phyloP scores from a whole-genome alignment of 2,113 vertebrate species.

The Chaetorhynchus papuensis region DNA sequence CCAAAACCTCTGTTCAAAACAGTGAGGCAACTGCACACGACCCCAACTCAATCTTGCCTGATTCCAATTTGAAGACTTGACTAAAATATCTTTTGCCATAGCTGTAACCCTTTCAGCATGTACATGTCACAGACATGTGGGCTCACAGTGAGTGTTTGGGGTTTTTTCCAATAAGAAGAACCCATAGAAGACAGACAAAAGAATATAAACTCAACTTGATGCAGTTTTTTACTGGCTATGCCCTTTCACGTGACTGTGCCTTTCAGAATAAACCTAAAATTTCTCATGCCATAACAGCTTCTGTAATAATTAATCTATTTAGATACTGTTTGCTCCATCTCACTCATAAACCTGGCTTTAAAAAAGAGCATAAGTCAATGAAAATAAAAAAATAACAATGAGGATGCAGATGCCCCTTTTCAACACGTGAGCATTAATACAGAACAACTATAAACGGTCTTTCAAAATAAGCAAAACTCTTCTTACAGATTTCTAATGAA shows the following conservation, averaged over 20 bases:
- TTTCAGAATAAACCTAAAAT: neutral
- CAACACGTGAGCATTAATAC: neutral
- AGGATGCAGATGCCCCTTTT: neutral
- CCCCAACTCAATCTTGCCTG: neutral
- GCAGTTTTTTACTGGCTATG: neutral
- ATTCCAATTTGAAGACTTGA: neutral
- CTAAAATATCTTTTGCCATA: neutral
- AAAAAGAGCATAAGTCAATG: neutral
- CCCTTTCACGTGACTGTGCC: neutral
- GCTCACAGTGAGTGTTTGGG: neutral
- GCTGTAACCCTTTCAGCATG: neutral
- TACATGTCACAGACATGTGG: neutral
- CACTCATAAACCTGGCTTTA: neutral
- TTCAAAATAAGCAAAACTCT: neutral
- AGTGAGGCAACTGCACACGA: neutral
- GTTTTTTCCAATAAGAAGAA: neutral
- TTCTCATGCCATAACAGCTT: neutral
- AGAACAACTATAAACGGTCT: neutral
- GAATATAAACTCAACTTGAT: fast-evolving
- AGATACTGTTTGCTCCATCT: neutral
- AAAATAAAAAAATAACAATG: neutral
- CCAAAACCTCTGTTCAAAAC: neutral
- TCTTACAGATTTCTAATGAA: neutral
- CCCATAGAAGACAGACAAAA: neutral
- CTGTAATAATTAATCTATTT: neutral